A percentile compares a stretch with the other conserved stretches of the same genome.
phyloP scores from a whole-genome alignment of 2,797 vertebrate species.

The Hydrolagus colliei region DNA sequence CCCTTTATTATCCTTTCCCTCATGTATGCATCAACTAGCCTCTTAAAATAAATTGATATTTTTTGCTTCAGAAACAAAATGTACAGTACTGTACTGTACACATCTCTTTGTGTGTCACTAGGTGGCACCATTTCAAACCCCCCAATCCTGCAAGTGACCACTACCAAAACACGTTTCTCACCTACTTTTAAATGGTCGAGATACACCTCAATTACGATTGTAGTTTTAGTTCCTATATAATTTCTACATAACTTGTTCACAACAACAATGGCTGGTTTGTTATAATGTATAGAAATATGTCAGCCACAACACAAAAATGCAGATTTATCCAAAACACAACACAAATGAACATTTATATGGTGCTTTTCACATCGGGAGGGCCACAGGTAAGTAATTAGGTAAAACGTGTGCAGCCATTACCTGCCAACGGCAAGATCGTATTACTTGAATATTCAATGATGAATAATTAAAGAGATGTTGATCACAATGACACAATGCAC shows the following conservation, averaged over 20 bases:
- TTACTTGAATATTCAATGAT: not conserved
- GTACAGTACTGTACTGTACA: too few species aligned
- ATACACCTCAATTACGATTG: not conserved
- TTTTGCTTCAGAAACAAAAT: too few species aligned
- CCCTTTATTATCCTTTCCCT: too few species aligned
- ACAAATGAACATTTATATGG: too few species aligned
- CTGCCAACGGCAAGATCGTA: not conserved
- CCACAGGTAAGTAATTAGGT: not conserved
- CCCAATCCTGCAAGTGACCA: not conserved
- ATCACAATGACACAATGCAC: not conserved
- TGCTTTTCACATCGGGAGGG: too few species aligned
- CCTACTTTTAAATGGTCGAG: not conserved
- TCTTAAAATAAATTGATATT: too few species aligned
- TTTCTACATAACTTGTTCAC: not conserved
- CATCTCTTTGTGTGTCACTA: not conserved
- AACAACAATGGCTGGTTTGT: not conserved
- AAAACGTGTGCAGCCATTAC: not conserved
- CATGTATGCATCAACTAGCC: too few species aligned
- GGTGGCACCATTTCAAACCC: slow-evolving; percentile 12
- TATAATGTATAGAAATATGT: not conserved
- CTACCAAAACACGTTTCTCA: too few species aligned
- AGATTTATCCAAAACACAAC: not conserved
- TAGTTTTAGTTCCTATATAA: not conserved
- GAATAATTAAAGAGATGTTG: not conserved
- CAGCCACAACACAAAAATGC: not conserved